These are phyloP conservation scores for Ursus arctos DNA, from an alignment of 2,113 vertebrate genomes.

Conservation along the genomic window DNA sequence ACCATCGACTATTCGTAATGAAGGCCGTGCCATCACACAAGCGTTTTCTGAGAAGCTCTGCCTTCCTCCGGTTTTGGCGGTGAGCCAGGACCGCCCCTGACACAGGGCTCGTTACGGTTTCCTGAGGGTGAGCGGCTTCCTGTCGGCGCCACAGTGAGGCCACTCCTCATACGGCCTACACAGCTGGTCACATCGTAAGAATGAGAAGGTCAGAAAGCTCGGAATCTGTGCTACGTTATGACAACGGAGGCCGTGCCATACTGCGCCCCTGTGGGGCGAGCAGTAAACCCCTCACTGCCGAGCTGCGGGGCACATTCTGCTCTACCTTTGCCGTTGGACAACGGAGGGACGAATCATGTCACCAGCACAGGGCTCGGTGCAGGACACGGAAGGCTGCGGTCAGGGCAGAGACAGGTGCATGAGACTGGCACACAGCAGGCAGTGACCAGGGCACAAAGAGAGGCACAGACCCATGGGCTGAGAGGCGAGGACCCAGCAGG, in stretches of 20 bases:
- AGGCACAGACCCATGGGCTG: not conserved
- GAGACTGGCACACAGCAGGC: not conserved
- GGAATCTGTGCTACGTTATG: not conserved
- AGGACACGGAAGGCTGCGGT: not conserved
- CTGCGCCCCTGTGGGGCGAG: not conserved
- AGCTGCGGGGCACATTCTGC: too few species aligned
- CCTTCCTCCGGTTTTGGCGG: not conserved
- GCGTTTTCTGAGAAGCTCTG: not conserved
- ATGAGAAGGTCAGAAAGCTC: not conserved
- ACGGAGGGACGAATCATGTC: not conserved
- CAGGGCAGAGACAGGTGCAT: too few species aligned
- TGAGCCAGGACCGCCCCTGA: not conserved
- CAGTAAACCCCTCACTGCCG: too few species aligned
- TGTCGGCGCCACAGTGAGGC: not conserved
- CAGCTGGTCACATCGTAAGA: not conserved
- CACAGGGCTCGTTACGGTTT: not conserved
- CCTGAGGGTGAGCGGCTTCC: not conserved
- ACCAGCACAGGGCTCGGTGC: not conserved
- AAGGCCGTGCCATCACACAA: not conserved
- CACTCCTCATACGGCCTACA: not conserved
- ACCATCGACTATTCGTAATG: not conserved
- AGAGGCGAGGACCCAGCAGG: not conserved
- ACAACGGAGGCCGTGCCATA: not conserved
- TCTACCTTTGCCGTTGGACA: not conserved
- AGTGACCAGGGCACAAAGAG: too few species aligned